Percentiles rank a stretch among this genome's conserved stretches.
Evolutionary conservation across 2,797 vertebrate species (phyloP).

Genomic region (Squalus acanthias): DNA sequence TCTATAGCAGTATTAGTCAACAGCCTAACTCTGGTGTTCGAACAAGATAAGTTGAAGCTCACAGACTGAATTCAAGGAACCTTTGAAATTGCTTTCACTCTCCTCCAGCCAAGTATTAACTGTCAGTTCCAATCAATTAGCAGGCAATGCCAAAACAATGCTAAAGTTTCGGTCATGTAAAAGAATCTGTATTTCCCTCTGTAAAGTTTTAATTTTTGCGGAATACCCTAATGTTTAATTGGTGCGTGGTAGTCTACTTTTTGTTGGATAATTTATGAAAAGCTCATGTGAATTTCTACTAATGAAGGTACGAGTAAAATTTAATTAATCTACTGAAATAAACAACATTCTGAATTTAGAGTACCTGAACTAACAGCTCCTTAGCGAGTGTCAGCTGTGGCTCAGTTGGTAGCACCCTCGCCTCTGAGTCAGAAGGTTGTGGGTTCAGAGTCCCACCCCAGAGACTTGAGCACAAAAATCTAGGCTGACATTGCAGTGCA

Average conservation of each 20-base stretch:
- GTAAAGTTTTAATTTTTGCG: not conserved
- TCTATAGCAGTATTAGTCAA: not conserved
- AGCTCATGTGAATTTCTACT: not conserved
- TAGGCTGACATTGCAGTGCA: no score
- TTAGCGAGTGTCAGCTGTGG: no score
- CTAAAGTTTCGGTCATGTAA: no score
- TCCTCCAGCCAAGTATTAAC: not conserved
- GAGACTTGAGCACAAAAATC: no score
- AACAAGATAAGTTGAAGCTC: not conserved
- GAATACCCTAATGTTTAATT: not conserved
- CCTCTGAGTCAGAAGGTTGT: no score
- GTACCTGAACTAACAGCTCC: not conserved
- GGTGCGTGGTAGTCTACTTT: not conserved
- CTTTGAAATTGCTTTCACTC: conserved; percentile 8
- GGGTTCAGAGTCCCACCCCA: no score
- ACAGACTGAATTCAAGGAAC: not conserved
- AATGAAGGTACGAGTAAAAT: not conserved
- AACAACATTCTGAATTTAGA: not conserved
- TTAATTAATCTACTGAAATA: not conserved
- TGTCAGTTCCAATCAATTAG: not conserved
- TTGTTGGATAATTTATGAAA: conserved; percentile 13
- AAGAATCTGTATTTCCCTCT: not conserved
- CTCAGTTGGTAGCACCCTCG: no score
- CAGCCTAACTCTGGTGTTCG: not conserved
- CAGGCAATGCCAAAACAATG: not conserved